Base-by-base conservation (phyloP, 2,888 invertebrate species). In the Himalopsyche kuldschensis region DNA sequence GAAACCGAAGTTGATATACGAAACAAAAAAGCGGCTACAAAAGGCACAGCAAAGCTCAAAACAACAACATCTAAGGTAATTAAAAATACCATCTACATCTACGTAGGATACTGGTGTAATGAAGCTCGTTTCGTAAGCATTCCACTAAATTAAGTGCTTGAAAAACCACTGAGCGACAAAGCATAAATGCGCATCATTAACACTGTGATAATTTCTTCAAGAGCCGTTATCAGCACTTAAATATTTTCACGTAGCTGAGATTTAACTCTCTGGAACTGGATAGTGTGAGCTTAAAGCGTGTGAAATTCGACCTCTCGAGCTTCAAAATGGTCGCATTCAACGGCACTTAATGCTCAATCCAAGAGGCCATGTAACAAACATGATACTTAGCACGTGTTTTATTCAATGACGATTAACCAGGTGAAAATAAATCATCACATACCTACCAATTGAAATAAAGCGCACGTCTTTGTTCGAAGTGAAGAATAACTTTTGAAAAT, bases 261-360 rank as follows among this genome's bases (percentile, higher is more conserved):
- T 11, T 11, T 69, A 15, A 69, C 4, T 69, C 15, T 30, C 27
- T 27, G 69, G 69, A 69, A 24, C 69, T 69, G 69, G 27, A 69
- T 69, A 69, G 69, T 30, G 47, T 47, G 41, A 78, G 24, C 78
- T 41, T 78, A 47, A 48, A 78, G 47, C 30, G 24, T 24, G 24
- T 47, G 17, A 41, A 32, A 47, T 78, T 78, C 46, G 46, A 47
- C 24, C 24, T 41, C 2, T 77, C 77, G 4, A 77, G 46, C 77
- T 11, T 77, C 77, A 85, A 79, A 84, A 86, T 86, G 86, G 80
- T 86, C 55, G 81, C 85, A 41, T 86, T 86, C 78, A 86, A 86
- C 83, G 86, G 86, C 24, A 86, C 86, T 83, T 86, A 86, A 86
- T 82, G 79, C 32, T 31, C 63, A n/a, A 32, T 48, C 20, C 8